Percentiles rank a stretch among this genome's conserved stretches.
These are phyloP conservation scores for Mantis religiosa DNA, from an alignment of 2,888 invertebrate species.

Conservation along the genomic window DNA sequence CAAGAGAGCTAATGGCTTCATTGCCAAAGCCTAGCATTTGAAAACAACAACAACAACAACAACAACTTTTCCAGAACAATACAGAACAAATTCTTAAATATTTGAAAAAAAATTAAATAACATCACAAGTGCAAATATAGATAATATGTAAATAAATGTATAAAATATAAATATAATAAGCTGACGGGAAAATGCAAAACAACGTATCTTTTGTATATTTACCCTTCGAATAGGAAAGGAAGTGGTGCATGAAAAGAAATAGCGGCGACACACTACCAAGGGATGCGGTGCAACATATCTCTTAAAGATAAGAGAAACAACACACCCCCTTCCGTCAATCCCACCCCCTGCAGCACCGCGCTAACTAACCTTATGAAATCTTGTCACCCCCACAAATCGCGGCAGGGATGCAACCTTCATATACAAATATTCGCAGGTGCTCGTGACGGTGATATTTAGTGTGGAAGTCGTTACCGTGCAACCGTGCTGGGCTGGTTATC, in stretches of 20 bases:
- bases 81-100: no score
- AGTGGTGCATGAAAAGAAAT: neutral
- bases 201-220: no score
- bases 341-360: neutral
- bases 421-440: neutral
- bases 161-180: no score
- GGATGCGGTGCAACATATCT: neutral
- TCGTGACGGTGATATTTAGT: neutral
- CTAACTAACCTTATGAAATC: neutral
- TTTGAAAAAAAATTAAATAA: no score
- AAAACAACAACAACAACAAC: no score
- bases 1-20: no score
- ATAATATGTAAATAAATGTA: no score
- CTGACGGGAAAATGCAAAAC: no score
- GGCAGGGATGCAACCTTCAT: neutral
- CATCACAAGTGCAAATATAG: no score
- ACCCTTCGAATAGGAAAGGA: neutral
- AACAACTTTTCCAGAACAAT: no score
- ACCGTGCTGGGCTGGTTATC: neutral
- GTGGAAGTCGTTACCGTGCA: neutral
- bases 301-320: neutral
- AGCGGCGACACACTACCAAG: neutral
- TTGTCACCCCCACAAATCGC: neutral
- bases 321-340: neutral
- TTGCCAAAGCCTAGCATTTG: no score